phyloP scores from a whole-genome alignment of 53 echinoderm and acorn worm species.

The Glandiceps talaboti region DNA sequence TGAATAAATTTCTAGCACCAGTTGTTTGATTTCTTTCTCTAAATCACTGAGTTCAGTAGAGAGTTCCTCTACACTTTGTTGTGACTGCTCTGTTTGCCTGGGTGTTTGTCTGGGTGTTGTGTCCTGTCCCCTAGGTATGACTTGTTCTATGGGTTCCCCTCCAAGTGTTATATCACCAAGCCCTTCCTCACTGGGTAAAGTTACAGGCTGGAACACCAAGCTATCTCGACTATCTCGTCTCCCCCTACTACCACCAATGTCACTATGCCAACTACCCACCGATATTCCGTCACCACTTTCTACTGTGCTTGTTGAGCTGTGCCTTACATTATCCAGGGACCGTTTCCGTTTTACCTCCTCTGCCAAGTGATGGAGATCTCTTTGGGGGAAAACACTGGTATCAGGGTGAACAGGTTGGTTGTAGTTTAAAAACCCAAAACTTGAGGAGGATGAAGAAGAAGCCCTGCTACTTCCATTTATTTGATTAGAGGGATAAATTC shows the following conservation, averaged over 20 bases:
- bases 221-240: background rate
- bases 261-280: background rate
- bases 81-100: background rate
- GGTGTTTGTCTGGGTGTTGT: conserved; percentile 2
- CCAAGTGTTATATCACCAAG: background rate
- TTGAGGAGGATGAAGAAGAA: too few relatives aligned
- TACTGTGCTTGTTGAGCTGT: background rate
- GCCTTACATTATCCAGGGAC: background rate
- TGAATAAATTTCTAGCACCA: conserved; percentile 66
- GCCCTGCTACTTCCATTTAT: background rate
- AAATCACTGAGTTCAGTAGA: conserved; percentile 29
- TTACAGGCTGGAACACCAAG: background rate
- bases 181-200: background rate
- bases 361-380: background rate
- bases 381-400: background rate
- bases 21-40: conserved; percentile 54
- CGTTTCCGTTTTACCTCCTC: background rate
- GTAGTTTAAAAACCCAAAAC: background rate
- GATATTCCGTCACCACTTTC: background rate
- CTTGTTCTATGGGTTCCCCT: background rate
- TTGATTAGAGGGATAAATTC: background rate
- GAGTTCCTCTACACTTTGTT: background rate
- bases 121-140: background rate
- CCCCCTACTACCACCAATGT: background rate
- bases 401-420: background rate